Base-by-base conservation (phyloP, 2,888 invertebrate species). In the Suillia variegata region DNA sequence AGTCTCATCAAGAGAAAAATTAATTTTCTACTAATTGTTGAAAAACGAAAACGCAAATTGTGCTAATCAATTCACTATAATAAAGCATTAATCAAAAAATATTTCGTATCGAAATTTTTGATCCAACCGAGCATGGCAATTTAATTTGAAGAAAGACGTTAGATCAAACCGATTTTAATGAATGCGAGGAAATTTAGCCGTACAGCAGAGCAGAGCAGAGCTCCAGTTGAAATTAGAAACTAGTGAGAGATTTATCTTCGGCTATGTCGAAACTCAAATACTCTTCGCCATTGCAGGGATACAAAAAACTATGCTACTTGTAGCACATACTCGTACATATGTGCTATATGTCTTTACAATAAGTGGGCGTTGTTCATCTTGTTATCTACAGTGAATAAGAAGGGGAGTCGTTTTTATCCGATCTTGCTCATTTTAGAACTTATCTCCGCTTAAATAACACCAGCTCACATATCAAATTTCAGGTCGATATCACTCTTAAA, bases 71-170 rank as follows among this genome's bases (percentile, higher is more conserved):
- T n/a, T 38, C 38, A 38, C 26, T 26, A 26, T n/a, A 38, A 31
- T 31, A 12, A 31, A 31, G 12, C 31, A 8, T 31, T 31, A 31
- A 31, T 31, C 6, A 31, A 31, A 31, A 12, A 6, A 8, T 31
- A 31, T n/a, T n/a, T n/a, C n/a, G n/a, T n/a, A n/a, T n/a, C n/a
- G n/a, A n/a, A n/a, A n/a, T n/a, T n/a, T n/a, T n/a, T n/a, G n/a
- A n/a, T n/a, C n/a, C n/a, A n/a, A 26, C 5, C 10, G 26, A 13
- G 6, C 38, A 38, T 38, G 38, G 38, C 38, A 38, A n/a, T n/a
- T 38, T 38, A 38, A 38, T 38, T 38, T 38, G n/a, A 38, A n/a
- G 38, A n/a, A 38, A 38, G 38, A 4, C 38, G 38, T 38, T 38
- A 38, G 38, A 38, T 38, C 13, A 38, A n/a, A 38, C 31, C 31